These are phyloP conservation scores for Trichonephila clavata DNA, from an alignment of 1,140 invertebrate species.

Conservation along the genomic window DNA sequence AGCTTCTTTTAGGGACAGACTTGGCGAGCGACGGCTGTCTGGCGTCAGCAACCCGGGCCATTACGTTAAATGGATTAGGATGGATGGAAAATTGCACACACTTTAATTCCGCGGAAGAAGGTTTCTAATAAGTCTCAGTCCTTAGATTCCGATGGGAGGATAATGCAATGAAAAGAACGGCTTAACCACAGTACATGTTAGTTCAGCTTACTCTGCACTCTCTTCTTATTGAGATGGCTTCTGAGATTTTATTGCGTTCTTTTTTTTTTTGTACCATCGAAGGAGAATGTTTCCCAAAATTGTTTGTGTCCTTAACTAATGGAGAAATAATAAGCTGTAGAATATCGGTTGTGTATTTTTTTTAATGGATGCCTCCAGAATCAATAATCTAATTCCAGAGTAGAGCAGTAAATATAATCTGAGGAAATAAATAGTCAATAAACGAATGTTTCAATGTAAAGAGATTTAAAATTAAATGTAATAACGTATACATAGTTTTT, in stretches of 20 bases:
- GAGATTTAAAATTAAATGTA: too few species aligned
- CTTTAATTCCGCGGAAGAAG: slow-evolving; percentile 65
- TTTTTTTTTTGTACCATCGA: not conserved
- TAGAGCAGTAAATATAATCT: not conserved
- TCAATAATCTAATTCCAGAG: not conserved
- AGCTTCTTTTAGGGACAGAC: not conserved
- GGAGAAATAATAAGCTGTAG: not conserved
- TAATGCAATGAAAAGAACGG: slow-evolving; percentile 60
- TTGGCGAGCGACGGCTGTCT: slow-evolving; percentile 14
- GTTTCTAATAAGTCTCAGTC: slow-evolving; percentile 61
- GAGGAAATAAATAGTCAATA: not conserved
- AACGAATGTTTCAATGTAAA: not conserved
- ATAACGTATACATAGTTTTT: too few species aligned
- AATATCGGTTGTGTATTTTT: not conserved
- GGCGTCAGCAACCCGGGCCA: slow-evolving; percentile 49
- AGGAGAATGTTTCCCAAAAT: slow-evolving; percentile 13
- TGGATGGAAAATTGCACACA: slow-evolving; percentile 65
- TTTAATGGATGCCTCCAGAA: not conserved
- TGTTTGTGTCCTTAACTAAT: slow-evolving; percentile 17
- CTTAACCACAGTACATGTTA: slow-evolving; percentile 50
- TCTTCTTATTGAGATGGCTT: not conserved
- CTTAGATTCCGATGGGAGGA: slow-evolving; percentile 51
- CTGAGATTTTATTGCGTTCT: not conserved
- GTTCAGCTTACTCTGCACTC: slow-evolving; percentile 22
- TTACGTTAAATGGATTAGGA: slow-evolving; percentile 70